These are phyloP conservation scores for Xenentodon cancila DNA, from an alignment of 2,797 vertebrate species.

Conservation along the genomic window DNA sequence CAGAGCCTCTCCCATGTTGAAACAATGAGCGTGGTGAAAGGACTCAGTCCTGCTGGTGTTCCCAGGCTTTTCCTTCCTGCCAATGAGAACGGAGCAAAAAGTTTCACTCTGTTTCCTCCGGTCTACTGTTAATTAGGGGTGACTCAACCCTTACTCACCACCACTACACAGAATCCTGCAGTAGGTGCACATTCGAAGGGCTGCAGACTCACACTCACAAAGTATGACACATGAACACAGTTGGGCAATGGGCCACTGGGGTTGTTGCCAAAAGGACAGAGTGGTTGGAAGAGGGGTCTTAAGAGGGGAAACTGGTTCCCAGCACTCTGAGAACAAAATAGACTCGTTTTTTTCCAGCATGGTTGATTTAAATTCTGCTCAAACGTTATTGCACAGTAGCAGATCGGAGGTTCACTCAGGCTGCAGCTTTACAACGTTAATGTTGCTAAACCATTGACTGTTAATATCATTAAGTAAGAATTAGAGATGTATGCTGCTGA, in stretches of 20 bases:
- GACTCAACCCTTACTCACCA: slow-evolving; percentile 25
- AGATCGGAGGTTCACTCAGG: neutral
- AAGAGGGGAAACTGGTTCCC: slow-evolving; percentile 66
- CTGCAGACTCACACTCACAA: slow-evolving; percentile 2
- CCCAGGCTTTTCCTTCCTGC: slow-evolving; percentile 83
- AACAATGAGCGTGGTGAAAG: slow-evolving; percentile 72
- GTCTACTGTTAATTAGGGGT: slow-evolving; percentile 24
- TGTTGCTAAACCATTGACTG: neutral
- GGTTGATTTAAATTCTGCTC: slow-evolving; percentile 51
- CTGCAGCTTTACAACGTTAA: neutral
- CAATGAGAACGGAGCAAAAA: slow-evolving; percentile 59
- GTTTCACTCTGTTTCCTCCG: slow-evolving; percentile 54
- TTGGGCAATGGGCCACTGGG: slow-evolving; percentile 49
- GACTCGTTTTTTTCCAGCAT: slow-evolving; percentile 38
- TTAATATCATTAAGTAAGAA: neutral
- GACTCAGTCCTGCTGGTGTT: slow-evolving; percentile 45
- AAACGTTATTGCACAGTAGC: slow-evolving; percentile 25
- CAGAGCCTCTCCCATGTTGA: slow-evolving; percentile 59
- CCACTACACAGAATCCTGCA: slow-evolving; percentile 10
- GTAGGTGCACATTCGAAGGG: slow-evolving; percentile 28
- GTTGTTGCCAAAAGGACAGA: slow-evolving; percentile 67
- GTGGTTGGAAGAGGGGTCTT: slow-evolving; percentile 59
- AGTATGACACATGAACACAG: slow-evolving; percentile 18
- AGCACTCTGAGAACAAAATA: slow-evolving; percentile 71
- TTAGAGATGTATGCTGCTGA: neutral